Evolutionary conservation across 2,113 vertebrate genomes (phyloP), one percentile per base, ranked within the genome.

Genomic region (Scomber scombrus): DNA sequence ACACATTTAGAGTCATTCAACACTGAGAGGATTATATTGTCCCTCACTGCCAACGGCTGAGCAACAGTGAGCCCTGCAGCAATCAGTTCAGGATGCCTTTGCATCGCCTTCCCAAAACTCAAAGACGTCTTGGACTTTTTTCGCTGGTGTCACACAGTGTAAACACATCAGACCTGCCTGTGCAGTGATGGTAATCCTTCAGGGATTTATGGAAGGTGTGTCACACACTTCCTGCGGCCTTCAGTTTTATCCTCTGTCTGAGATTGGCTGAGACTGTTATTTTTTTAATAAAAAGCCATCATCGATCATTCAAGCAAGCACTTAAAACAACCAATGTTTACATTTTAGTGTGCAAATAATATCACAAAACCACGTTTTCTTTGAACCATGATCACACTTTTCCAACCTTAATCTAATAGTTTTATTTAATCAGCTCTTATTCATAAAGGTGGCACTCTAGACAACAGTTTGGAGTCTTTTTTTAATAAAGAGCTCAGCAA

Each of bases 11-110:
- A 90, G 86, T 86, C 88, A 86, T 90, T 85, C 86, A 71, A 51
- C 78, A 69, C 71, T 60, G 85, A 85, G 71, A 86, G 82, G 75
- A 89, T 91, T 84, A 81, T 84, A 55, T 73, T 71, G 81, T 88
- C 82, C 80, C 80, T 82, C 3, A 21, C 72, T 63, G 72, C 77
- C 75, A 71, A 52, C 50, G 69, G 78, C 73, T 79, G 15, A 76
- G 78, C 75, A 64, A 72, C 76, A 62, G 51, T 26, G 73, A 87
- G 78, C 80, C 85, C 82, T 43, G 81, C 67, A 86, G 82, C 86
- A 75, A 78, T 85, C 74, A 73, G 78, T 86, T 85, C 84, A 82
- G 85, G 78, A 64, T 69, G 75, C 79, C 86, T 82, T 78, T 72
- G 76, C 58, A 34, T 80, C 73, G 52, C 34, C 45, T 67, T 29